Percentiles rank a stretch among this genome's conserved stretches.
Conservation (phyloP, 2,113 vertebrate genomes). For the Todiramphus chloris region DNA sequence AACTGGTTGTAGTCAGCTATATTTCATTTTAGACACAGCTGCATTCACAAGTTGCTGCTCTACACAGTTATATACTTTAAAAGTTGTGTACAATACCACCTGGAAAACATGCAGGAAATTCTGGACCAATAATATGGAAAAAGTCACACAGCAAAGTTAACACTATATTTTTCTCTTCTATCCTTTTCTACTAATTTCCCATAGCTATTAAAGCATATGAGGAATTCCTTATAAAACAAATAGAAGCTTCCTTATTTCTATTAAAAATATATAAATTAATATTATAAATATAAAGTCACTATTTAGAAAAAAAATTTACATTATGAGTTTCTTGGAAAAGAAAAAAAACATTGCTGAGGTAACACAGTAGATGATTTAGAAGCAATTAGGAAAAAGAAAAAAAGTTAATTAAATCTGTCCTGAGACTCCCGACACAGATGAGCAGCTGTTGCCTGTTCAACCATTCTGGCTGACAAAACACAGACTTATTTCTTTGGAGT, state of each 20-base stretch:
- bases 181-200: not conserved
- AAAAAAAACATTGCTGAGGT: not conserved
- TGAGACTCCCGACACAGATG: not conserved
- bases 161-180: not conserved
- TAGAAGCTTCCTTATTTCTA: not conserved
- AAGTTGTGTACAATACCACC: not conserved
- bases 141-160: not conserved
- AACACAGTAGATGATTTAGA: not conserved
- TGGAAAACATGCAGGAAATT: not conserved
- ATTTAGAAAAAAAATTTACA: not conserved
- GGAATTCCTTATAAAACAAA: not conserved
- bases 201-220: not conserved
- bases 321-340: not conserved
- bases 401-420: slow-evolving; percentile 34
- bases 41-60: not conserved
- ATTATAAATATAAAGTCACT: not conserved
- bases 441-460: slow-evolving; percentile 1
- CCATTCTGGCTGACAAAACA: not conserved
- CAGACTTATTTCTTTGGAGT: not conserved
- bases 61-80: not conserved
- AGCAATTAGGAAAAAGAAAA: not conserved
- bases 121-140: not conserved
- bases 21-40: not conserved
- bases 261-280: not conserved
- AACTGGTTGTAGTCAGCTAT: not conserved